These are phyloP conservation scores for Mythimna pallens DNA, from an alignment of 2,888 invertebrate genomes.

Conservation along the genomic window DNA sequence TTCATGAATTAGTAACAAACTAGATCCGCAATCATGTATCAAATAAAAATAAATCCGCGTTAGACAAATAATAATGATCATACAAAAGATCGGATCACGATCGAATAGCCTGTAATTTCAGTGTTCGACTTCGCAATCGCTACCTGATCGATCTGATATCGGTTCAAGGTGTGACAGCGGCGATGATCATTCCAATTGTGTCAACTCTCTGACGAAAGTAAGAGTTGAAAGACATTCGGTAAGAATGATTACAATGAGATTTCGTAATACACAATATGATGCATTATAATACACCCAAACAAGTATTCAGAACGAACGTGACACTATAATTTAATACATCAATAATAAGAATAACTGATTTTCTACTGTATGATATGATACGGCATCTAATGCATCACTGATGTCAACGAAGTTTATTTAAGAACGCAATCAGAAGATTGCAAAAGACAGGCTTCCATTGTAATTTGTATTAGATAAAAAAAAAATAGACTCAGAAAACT, in stretches of 20 bases:
- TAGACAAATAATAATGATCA: conserved; percentile 68
- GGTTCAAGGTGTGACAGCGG: conserved; percentile 77
- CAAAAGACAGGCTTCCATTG: neutral
- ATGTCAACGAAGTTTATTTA: conserved; percentile 45
- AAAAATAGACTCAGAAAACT: neutral
- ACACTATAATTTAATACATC: conserved; percentile 78
- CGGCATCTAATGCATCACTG: conserved; percentile 44
- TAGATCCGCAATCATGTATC: conserved; percentile 25
- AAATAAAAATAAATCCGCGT: conserved; percentile 63
- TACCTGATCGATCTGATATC: conserved; percentile 79
- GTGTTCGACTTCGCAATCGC: conserved; percentile 71
- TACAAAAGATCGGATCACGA: conserved; percentile 70
- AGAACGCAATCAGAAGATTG: conserved; percentile 6
- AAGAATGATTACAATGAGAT: conserved; percentile 78
- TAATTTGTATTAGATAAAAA: neutral
- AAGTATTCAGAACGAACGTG: conserved; percentile 79
- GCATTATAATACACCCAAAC: conserved; percentile 72
- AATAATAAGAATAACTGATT: conserved; percentile 65
- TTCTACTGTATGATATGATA: conserved; percentile 41
- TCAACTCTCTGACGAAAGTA: conserved; percentile 79
- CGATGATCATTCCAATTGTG: conserved; percentile 77
- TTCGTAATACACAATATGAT: conserved; percentile 75
- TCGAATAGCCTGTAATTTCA: conserved; percentile 61
- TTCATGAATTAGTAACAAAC: conserved; percentile 30
- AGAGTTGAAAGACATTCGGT: conserved; percentile 78